These are phyloP conservation scores for Nyctereutes procyonoides DNA, from an alignment of 2,113 vertebrate genomes.

Conservation along the genomic window DNA sequence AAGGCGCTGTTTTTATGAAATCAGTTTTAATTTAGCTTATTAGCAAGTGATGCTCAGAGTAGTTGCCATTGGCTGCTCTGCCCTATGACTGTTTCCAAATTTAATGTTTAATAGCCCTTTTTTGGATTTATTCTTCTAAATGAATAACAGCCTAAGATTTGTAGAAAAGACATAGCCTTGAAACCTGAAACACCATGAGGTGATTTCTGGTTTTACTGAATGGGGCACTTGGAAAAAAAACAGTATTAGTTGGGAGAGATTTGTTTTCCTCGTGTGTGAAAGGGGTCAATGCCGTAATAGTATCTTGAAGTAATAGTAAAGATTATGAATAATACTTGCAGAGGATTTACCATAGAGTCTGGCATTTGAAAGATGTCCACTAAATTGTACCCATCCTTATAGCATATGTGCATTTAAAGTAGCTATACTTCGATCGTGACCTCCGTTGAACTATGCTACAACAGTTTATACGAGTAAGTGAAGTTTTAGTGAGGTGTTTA, in stretches of 20 bases:
- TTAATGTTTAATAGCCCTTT: neutral
- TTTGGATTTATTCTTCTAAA: neutral
- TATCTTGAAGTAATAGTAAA: neutral
- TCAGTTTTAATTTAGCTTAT: conserved; percentile 24
- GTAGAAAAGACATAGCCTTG: neutral
- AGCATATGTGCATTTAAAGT: neutral
- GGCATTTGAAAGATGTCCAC: neutral
- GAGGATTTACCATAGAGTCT: neutral
- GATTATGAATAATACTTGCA: neutral
- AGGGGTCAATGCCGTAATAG: neutral
- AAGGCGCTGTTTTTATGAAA: neutral
- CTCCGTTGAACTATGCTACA: neutral
- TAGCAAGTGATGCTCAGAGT: neutral
- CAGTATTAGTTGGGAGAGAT: neutral
- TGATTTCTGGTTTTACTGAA: neutral
- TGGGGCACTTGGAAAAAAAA: neutral
- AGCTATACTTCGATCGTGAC: neutral
- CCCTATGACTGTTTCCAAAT: neutral
- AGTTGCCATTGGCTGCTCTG: neutral
- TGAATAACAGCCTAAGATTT: neutral
- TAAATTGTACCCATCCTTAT: neutral
- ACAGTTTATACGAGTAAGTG: neutral
- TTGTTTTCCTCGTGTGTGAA: neutral
- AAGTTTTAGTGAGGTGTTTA: neutral
- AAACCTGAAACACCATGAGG: neutral